These are phyloP conservation scores for Girardinus metallicus DNA, from an alignment of 2,797 vertebrate genomes.

Conservation along the genomic window DNA sequence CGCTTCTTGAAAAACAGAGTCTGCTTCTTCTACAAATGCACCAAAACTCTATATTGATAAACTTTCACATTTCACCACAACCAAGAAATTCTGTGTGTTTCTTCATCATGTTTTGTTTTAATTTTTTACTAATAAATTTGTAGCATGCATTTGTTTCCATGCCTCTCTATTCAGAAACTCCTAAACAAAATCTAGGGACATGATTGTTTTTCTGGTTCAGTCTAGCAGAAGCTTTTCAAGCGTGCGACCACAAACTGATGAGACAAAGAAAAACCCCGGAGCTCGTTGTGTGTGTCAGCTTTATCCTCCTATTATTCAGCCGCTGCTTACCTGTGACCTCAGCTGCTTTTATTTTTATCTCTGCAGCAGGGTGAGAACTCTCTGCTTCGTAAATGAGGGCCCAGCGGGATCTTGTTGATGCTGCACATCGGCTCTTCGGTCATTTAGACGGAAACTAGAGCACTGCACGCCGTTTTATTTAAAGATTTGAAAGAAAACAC, in stretches of 20 bases:
- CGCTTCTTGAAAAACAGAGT: no score
- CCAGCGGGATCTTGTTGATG: constrained; percentile 27
- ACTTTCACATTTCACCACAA: neutral
- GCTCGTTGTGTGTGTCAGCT: constrained; percentile 34
- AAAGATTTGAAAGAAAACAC: neutral
- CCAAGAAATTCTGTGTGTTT: neutral
- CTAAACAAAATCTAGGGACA: no score
- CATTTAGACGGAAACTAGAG: constrained; percentile 29
- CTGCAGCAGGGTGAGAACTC: constrained; percentile 46
- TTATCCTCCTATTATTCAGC: constrained; percentile 30
- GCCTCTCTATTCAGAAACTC: no score
- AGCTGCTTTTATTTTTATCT: constrained; percentile 55
- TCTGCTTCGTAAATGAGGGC: constrained; percentile 21
- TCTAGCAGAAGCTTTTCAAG: neutral
- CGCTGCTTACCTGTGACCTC: constrained; percentile 49
- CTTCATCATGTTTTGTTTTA: neutral
- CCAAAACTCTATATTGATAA: neutral
- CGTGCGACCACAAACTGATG: constrained; percentile 25
- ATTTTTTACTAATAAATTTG: no score
- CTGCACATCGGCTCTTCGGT: constrained; percentile 7
- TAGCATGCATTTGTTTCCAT: neutral
- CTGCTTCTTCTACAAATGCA: no score
- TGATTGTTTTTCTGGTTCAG: neutral
- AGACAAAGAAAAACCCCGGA: constrained; percentile 10
- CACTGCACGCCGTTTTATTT: constrained; percentile 4